Evolutionary conservation across 2,113 vertebrate species (phyloP), one percentile per base, ranked within the genome.

Genomic region (Tenebrosternarchus preto): DNA sequence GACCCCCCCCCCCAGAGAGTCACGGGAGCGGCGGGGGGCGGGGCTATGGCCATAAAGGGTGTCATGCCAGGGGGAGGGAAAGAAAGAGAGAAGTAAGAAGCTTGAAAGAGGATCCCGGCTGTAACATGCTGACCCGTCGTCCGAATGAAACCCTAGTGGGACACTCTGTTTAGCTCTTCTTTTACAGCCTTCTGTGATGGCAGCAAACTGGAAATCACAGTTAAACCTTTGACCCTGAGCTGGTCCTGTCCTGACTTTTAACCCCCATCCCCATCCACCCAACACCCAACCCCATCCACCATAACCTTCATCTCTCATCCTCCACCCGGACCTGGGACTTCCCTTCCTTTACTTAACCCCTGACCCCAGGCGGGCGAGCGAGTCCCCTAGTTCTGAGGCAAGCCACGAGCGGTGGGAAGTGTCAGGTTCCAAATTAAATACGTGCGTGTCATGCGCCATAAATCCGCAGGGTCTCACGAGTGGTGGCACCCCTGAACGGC

Each of bases 341-440:
- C 93, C 94, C 94, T 96, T 97, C 94, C 95, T 98, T 98, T 97
- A 94, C 93, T 98, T 99, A 98, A 99, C 97, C 96, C 92, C 83
- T 98, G 96, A 98, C 96, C 96, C 91, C 85, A 71, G 88, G 93
- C 94, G 95, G 95, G 92, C 95, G 93, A 92, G 93, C 89, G 88
- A 93, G 92, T 94, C 93, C 93, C 93, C 87, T 89, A 94, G 92
- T 97, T 96, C 95, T 96, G 91, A 96, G 88, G 86, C 89, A 89
- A 91, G 90, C 88, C 90, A 89, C 93, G 92, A 94, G 94, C 92
- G 95, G 94, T 91, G 95, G 97, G 97, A 98, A 98, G 97, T 98
- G 93, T 98, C 95, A 91, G 95, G 96, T 98, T 98, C 95, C 97
- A 98, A 95, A 97, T 97, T 96, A 97, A 97, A 98, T 95, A 94